Evolutionary conservation across 2,888 invertebrate species (phyloP).

Genomic region (Erebia palarica): DNA sequence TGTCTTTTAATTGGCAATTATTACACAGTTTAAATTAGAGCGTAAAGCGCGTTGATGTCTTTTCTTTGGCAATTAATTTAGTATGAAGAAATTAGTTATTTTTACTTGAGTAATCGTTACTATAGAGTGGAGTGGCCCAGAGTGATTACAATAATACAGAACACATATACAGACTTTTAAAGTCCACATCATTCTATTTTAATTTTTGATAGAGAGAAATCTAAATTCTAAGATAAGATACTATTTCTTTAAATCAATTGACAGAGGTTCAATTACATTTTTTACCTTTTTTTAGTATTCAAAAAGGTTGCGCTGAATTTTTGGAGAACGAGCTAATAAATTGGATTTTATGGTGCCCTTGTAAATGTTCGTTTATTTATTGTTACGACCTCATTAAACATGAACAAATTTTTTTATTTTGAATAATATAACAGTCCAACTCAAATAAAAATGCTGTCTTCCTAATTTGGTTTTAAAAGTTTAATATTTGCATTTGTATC

Average conservation of each 20-base stretch:
- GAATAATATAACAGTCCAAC: not conserved
- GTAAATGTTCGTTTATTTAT: not conserved
- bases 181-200: no score
- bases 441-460: no score
- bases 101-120: not conserved
- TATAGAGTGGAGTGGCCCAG: no score
- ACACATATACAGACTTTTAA: no score
- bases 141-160: no score
- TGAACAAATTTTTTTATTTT: not conserved
- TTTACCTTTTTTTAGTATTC: not conserved
- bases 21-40: not conserved
- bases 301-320: not conserved
- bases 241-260: not conserved
- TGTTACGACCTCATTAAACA: not conserved
- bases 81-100: not conserved
- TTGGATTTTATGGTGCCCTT: not conserved
- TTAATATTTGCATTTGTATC: no score
- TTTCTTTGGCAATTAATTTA: not conserved
- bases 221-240: no score
- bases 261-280: not conserved
- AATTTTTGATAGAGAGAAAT: no score
- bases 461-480: no score
- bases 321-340: not conserved
- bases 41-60: conserved; percentile 1
- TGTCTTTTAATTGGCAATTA: not conserved